Evolutionary conservation across 37 sponge, comb jelly and placozoan genomes (phyloP), one percentile per base, ranked within the genome.

Genomic region (Agelas oroides): DNA sequence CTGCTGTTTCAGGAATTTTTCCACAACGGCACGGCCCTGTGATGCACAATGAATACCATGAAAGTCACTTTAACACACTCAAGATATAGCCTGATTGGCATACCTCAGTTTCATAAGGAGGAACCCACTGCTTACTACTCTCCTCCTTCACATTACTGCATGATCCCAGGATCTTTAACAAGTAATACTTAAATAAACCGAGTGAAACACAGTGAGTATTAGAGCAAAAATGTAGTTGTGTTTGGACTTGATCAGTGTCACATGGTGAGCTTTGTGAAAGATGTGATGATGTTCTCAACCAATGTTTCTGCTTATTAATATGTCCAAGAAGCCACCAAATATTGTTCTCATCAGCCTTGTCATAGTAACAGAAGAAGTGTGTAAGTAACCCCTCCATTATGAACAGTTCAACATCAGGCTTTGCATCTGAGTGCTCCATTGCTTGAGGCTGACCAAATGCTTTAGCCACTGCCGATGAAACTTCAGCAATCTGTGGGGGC

Each of bases 241-340:
- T 12, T 3, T 46, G 6, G 8, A 46, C 46, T 3, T 46, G 6
- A 12, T 46, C 46, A 46, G 46, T 12, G 8, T 46, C 46, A 46
- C 8, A 46, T 12, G 46, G 8, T 12, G 46, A 12, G 8, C 46
- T 46, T 46, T 8, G 3, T 46, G 46, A 46, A 46, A 46, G 46
- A 46, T 8, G 8, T 46, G 8, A 46, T 8, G 46, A 3, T 12
- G 46, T 8, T 12, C 46, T 46, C 46, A 46, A 46, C 46, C 3
- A 8, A 8, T 46, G 46, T 46, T 46, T 8, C n/a, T 52, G 25
- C 19, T 52, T 55, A 65, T 84, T 84, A 11, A 84, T 54, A 17
- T 61, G 24, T 16, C 25, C 70, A 33, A 84, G 66, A 54, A 84
- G 73, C 84, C 84, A 84, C 28, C 16, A n/a, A 17, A 60, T 24